A percentile compares a stretch with the other conserved stretches of the same genome.
Conservation (phyloP, 2,888 invertebrate genomes). For the Autographa pulchrina region DNA sequence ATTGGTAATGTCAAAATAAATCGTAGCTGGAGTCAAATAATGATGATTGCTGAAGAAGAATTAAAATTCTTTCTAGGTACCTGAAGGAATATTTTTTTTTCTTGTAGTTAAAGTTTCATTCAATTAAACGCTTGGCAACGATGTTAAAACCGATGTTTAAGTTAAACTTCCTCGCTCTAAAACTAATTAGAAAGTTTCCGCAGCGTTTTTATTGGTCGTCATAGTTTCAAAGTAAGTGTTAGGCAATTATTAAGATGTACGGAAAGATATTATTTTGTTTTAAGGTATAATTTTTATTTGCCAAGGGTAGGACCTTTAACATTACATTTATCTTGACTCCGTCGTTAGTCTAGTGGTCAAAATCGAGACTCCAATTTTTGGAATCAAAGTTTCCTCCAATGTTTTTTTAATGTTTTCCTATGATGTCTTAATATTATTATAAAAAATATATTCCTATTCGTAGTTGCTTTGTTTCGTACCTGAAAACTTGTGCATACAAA, state of each 20-base stretch:
- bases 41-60: neutral
- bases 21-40: no score
- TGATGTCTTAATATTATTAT: no score
- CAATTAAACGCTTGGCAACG: constrained; percentile 29
- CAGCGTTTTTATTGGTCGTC: constrained; percentile 38
- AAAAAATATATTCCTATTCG: no score
- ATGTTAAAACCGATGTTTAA: constrained; percentile 39
- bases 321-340: no score
- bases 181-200: constrained; percentile 51
- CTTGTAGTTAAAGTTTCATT: constrained; percentile 29
- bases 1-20: no score
- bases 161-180: constrained; percentile 35
- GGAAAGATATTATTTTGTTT: neutral
- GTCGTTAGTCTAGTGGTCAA: no score
- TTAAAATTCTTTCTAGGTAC: neutral
- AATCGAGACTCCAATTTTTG: no score
- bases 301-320: no score
- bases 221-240: constrained; percentile 37
- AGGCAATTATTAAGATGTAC: constrained; percentile 23
- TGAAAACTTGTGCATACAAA: no score
- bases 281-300: neutral
- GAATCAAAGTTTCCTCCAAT: no score
- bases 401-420: no score
- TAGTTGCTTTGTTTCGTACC: no score
- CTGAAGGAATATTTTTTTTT: neutral